phyloP scores from a whole-genome alignment of 2,113 vertebrate species.

The Ovis aries region DNA sequence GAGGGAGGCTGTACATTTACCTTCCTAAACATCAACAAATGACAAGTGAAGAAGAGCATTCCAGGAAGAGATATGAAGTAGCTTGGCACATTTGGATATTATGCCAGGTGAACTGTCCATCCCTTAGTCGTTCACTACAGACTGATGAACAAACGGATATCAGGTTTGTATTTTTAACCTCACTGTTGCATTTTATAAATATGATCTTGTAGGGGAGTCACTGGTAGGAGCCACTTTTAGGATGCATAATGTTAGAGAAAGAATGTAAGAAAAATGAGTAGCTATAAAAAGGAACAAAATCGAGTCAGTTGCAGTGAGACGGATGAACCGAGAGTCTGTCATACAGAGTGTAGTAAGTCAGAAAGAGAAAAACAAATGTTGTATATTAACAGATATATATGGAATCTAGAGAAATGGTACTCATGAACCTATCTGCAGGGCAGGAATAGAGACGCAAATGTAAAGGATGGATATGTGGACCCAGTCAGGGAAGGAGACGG shows the following conservation, averaged over 20 bases:
- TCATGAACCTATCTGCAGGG: background rate
- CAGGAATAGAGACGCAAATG: background rate
- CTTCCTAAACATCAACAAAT: background rate
- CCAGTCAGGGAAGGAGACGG: fast-evolving
- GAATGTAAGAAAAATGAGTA: background rate
- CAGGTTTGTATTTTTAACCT: background rate
- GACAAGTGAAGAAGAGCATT: background rate
- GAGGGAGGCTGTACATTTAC: background rate
- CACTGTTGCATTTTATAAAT: background rate
- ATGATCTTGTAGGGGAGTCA: background rate
- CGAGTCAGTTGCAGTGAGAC: background rate
- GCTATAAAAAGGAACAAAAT: background rate
- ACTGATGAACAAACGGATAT: background rate
- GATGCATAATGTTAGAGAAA: background rate
- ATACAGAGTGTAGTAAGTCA: background rate
- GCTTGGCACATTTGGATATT: background rate
- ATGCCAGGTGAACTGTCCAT: background rate
- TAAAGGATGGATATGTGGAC: background rate
- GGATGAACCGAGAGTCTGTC: background rate
- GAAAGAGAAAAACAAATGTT: background rate
- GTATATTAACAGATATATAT: background rate
- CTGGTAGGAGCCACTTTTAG: background rate
- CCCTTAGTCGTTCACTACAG: background rate
- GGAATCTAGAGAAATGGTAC: background rate
- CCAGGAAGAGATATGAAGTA: background rate